Conservation (phyloP, 2,113 vertebrate species). For the Cairina moschata region DNA sequence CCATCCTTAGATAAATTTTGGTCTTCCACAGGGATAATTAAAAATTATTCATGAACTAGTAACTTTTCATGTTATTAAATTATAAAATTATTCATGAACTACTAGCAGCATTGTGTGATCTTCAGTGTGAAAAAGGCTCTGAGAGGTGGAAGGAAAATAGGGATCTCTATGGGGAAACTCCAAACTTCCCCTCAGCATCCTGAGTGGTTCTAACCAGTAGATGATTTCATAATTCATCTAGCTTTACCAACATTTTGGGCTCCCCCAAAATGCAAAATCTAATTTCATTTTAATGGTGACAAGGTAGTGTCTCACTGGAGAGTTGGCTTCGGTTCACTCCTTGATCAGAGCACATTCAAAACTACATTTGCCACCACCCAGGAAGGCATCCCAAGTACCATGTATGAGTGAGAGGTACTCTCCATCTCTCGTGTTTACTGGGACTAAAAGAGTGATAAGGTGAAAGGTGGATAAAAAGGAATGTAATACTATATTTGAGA, state of each 20-base stretch:
- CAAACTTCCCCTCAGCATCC: background rate
- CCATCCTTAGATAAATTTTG: background rate
- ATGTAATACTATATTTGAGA: background rate
- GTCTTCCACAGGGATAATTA: background rate
- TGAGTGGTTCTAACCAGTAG: background rate
- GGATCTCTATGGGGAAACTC: background rate
- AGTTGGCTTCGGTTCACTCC: background rate
- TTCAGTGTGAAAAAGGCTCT: background rate
- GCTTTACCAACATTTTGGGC: accelerated
- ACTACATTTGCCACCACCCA: background rate
- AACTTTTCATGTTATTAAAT: background rate
- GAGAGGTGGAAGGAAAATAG: background rate
- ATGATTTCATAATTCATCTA: background rate
- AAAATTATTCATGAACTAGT: background rate
- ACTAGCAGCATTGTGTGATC: background rate
- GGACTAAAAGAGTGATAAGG: background rate
- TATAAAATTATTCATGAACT: background rate
- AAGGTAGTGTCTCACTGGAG: background rate
- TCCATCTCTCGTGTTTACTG: background rate
- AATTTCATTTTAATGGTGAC: background rate
- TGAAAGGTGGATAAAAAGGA: background rate
- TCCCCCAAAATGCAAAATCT: background rate
- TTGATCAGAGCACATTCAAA: background rate
- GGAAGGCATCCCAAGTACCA: background rate
- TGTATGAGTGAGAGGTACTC: background rate